phyloP scores from a whole-genome alignment of 2,113 vertebrate genomes.

The Eudyptes chrysolophus region DNA sequence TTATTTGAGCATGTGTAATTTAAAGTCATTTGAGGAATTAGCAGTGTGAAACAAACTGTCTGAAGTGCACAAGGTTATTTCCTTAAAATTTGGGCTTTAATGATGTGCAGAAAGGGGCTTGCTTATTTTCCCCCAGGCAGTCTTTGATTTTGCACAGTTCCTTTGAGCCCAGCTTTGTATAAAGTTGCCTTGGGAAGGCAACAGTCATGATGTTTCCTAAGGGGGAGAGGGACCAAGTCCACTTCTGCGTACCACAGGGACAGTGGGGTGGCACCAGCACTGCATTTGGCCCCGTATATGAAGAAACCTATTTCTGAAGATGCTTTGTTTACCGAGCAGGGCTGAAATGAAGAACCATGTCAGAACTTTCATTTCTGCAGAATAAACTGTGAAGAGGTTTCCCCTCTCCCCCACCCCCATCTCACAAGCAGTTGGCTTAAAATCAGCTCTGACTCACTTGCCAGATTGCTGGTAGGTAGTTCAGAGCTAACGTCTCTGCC shows the following conservation, averaged over 20 bases:
- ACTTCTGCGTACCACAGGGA: rapidly evolving
- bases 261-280: not conserved
- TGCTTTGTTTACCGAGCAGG: not conserved
- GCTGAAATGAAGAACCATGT: not conserved
- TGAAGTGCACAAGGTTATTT: not conserved
- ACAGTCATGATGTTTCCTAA: not conserved
- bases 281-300: not conserved
- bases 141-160: not conserved
- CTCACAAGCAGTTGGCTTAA: not conserved
- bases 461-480: not conserved
- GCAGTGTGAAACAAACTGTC: not conserved
- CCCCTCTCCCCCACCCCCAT: not conserved
- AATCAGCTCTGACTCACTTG: not conserved
- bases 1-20: constrained; percentile 17
- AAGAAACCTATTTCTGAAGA: not conserved
- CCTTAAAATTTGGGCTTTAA: not conserved
- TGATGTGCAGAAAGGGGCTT: not conserved
- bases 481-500: not conserved
- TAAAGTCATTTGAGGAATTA: constrained; percentile 21
- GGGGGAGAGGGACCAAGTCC: not conserved
- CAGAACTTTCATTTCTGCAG: not conserved
- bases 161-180: not conserved
- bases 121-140: not conserved
- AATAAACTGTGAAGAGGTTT: not conserved
- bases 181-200: not conserved